phyloP scores from a whole-genome alignment of 2,797 vertebrate species.

The Botia kubotai region DNA sequence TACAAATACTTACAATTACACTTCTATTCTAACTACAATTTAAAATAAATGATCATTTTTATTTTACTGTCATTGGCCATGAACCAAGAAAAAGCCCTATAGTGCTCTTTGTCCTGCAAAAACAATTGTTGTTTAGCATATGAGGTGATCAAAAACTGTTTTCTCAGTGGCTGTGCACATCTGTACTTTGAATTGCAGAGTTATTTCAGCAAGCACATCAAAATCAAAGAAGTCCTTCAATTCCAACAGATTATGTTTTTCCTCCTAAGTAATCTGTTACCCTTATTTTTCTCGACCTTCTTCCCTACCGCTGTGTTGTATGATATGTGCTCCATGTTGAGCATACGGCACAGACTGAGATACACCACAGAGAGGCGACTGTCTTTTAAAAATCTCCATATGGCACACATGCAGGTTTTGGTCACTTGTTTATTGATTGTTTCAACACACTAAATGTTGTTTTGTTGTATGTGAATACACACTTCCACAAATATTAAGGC shows the following conservation, averaged over 20 bases:
- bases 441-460: slow-evolving; percentile 64
- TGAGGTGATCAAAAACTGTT: slow-evolving; percentile 18
- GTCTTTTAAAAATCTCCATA: slow-evolving; percentile 49
- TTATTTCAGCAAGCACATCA: neutral
- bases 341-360: slow-evolving; percentile 38
- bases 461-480: neutral
- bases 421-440: slow-evolving; percentile 65
- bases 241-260: slow-evolving; percentile 73
- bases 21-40: too few relatives aligned
- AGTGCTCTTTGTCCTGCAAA: neutral
- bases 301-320: slow-evolving; percentile 30
- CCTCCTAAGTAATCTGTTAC: slow-evolving; percentile 64
- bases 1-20: too few relatives aligned
- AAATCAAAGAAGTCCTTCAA: slow-evolving; percentile 71
- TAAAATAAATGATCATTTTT: too few relatives aligned
- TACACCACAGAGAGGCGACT: slow-evolving; percentile 65
- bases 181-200: slow-evolving; percentile 21
- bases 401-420: slow-evolving; percentile 46
- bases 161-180: slow-evolving; percentile 7
- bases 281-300: slow-evolving; percentile 54
- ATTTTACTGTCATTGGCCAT: too few relatives aligned
- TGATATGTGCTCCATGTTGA: slow-evolving; percentile 38
- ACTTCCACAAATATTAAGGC: neutral
- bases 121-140: neutral
- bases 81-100: neutral